Evolutionary conservation across 2,113 vertebrate species (phyloP).

Genomic region (Natator depressus): DNA sequence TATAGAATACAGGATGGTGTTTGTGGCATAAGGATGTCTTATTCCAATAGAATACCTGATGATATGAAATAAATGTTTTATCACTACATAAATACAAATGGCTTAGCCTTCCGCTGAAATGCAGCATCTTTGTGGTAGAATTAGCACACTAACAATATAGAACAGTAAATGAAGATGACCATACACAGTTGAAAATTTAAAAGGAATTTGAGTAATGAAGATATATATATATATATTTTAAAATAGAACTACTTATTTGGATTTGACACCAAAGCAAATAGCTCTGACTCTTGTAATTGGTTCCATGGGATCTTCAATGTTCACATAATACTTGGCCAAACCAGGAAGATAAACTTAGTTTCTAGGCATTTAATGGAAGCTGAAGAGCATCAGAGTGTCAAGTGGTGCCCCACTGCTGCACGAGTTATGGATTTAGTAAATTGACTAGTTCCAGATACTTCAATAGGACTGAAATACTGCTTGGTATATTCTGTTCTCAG

Average conservation of each 20-base stretch:
- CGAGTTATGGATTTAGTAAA: neutral
- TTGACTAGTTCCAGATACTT: neutral
- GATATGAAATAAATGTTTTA: neutral
- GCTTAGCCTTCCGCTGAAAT: neutral
- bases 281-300: neutral
- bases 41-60: neutral
- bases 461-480: neutral
- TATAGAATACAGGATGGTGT: neutral
- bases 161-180: no score
- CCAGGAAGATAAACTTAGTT: neutral
- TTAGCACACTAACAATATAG: neutral
- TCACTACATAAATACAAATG: neutral
- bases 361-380: no score
- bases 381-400: neutral
- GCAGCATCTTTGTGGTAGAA: neutral
- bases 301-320: neutral
- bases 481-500: neutral
- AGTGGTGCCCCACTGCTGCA: no score
- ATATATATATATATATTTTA: no score
- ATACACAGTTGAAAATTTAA: neutral
- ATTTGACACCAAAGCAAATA: neutral
- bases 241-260: neutral
- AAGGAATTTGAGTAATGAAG: neutral
- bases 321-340: neutral
- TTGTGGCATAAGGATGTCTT: neutral